Percentiles rank a stretch among this genome's conserved stretches.
Conservation (phyloP, 92 coral and sea anemone species). For the Palythoa caribaeorum region DNA sequence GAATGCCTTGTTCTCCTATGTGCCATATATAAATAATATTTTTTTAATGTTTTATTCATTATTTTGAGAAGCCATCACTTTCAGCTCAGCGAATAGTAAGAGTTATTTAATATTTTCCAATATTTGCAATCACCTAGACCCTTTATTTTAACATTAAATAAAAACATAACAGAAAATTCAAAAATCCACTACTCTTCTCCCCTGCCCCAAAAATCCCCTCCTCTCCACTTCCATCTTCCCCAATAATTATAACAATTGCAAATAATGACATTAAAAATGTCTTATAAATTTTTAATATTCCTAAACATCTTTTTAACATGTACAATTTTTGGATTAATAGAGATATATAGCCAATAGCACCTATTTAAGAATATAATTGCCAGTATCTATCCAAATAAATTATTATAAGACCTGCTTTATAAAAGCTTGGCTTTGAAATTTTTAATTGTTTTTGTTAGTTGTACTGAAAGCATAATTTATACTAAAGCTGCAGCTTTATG, state of each 20-base stretch:
- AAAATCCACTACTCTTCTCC: conserved; percentile 17
- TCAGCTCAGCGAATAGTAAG: conserved; percentile 18
- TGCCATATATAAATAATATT: not conserved
- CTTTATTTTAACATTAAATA: conserved; percentile 31
- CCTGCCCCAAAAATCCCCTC: conserved; percentile 21
- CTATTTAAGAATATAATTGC: too few relatives aligned
- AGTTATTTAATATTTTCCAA: conserved; percentile 31
- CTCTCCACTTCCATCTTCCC: conserved; percentile 30
- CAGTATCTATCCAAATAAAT: too few relatives aligned
- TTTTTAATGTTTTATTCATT: conserved; percentile 11
- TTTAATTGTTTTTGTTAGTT: conserved; percentile 10
- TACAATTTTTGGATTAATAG: too few relatives aligned
- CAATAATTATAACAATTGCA: not conserved
- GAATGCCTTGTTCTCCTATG: conserved; percentile 42
- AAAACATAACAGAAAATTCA: conserved; percentile 24
- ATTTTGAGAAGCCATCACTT: not conserved
- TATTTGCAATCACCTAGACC: conserved; percentile 26
- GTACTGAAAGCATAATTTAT: conserved; percentile 1
- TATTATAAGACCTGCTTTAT: not conserved
- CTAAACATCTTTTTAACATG: too few relatives aligned
- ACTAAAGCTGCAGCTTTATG: conserved; percentile 10
- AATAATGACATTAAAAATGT: too few relatives aligned
- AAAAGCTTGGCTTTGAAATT: conserved; percentile 15
- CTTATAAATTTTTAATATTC: too few relatives aligned
- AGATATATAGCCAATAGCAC: too few relatives aligned